Percentiles rank a stretch among this genome's conserved stretches.
phyloP scores from a whole-genome alignment of 2,888 invertebrate genomes.

The Diplazon laetatorius region DNA sequence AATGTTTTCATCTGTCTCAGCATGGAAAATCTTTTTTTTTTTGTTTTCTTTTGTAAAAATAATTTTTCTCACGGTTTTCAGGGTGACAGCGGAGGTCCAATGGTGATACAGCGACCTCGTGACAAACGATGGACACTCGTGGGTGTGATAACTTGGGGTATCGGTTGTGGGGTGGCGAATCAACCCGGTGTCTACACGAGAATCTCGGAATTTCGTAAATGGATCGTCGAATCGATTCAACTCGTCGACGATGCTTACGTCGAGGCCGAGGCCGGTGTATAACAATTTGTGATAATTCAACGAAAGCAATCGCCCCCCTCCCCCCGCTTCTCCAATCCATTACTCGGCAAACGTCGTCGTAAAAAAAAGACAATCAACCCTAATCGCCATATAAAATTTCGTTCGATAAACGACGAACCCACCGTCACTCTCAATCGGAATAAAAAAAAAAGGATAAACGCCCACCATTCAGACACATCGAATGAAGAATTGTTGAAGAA shows the following conservation, averaged over 20 bases:
- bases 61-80: conserved; percentile 71
- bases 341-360: too few species aligned
- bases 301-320: too few species aligned
- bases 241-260: background rate
- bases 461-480: too few species aligned
- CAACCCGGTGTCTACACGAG: conserved; percentile 96
- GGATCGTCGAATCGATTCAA: conserved; percentile 86
- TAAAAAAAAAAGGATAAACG: too few species aligned
- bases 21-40: too few species aligned
- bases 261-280: background rate
- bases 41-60: conserved; percentile 8
- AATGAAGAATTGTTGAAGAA: too few species aligned
- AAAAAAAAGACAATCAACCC: too few species aligned
- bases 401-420: too few species aligned
- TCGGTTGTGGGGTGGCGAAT: conserved; percentile 94
- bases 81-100: conserved; percentile 97
- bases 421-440: too few species aligned
- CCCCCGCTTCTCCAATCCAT: too few species aligned
- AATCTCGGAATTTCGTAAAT: conserved; percentile 95
- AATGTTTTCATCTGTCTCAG: too few species aligned
- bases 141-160: conserved; percentile 96
- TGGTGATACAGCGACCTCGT: conserved; percentile 91
- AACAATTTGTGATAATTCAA: background rate
- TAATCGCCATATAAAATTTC: too few species aligned
- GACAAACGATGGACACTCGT: conserved; percentile 93